These are phyloP conservation scores for Columba janthina DNA, from an alignment of 2,113 vertebrate genomes.

Conservation along the genomic window DNA sequence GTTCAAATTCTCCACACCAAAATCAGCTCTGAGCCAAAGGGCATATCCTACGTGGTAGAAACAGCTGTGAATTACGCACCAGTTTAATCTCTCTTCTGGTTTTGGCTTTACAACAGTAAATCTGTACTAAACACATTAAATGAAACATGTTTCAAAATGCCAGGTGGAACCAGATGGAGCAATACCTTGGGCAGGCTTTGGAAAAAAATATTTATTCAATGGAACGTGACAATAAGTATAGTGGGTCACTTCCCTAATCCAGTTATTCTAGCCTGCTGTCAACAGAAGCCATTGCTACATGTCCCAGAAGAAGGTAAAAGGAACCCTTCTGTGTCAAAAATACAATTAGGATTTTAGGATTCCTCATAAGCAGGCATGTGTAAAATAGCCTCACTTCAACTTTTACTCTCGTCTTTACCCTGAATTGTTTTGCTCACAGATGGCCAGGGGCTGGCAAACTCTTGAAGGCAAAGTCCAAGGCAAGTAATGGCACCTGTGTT, in stretches of 20 bases:
- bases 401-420: background rate
- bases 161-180: background rate
- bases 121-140: background rate
- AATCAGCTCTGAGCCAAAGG: background rate
- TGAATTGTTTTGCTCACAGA: background rate
- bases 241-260: background rate
- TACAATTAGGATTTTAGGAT: background rate
- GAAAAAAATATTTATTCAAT: background rate
- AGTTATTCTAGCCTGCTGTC: background rate
- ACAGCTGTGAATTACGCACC: background rate
- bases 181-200: background rate
- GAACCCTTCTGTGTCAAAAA: background rate
- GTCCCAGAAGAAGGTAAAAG: background rate
- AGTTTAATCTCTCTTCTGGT: background rate
- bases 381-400: background rate
- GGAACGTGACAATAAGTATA: background rate
- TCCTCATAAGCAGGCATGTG: background rate
- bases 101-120: background rate
- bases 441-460: background rate
- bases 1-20: background rate
- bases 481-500: background rate
- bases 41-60: background rate
- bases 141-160: background rate
- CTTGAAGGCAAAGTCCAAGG: background rate
- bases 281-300: background rate